Percentiles rank a stretch among this genome's conserved stretches.
phyloP scores from a whole-genome alignment of 2,797 vertebrate species.

The Carcharodon carcharias region DNA sequence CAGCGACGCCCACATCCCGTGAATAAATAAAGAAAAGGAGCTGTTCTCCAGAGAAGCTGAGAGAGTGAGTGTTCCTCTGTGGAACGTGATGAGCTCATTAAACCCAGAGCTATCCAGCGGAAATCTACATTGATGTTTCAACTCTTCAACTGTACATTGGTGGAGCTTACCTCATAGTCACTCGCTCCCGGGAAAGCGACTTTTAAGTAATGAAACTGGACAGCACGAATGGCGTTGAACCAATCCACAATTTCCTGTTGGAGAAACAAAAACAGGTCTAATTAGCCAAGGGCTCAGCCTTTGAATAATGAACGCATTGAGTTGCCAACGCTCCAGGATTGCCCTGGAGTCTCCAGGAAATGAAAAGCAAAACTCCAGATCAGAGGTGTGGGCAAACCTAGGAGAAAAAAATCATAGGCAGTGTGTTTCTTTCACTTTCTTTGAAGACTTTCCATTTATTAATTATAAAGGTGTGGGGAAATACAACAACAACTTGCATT shows the following conservation, averaged over 20 bases:
- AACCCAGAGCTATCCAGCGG: neutral
- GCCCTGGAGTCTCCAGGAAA: neutral
- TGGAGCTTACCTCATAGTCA: constrained; percentile 65
- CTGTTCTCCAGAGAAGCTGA: neutral
- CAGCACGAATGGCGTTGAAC: constrained; percentile 77
- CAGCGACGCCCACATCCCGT: too few species aligned
- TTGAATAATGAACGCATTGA: too few species aligned
- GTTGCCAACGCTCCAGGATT: neutral
- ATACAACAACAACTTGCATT: too few species aligned
- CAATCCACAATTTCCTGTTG: constrained; percentile 79
- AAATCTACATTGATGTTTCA: neutral
- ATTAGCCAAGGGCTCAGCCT: neutral
- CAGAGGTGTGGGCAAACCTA: too few species aligned
- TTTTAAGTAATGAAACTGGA: constrained; percentile 79
- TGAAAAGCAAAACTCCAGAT: neutral
- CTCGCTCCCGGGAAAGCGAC: constrained; percentile 80
- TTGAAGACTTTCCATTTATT: neutral
- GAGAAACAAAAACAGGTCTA: neutral
- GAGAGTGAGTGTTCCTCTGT: neutral
- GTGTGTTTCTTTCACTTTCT: neutral
- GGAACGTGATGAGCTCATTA: too few species aligned
- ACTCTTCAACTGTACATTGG: neutral
- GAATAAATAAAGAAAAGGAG: neutral
- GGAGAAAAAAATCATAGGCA: neutral
- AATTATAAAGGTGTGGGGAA: too few species aligned